phyloP scores from a whole-genome alignment of 1,140 invertebrate genomes.

The Rhynchophorus ferrugineus region DNA sequence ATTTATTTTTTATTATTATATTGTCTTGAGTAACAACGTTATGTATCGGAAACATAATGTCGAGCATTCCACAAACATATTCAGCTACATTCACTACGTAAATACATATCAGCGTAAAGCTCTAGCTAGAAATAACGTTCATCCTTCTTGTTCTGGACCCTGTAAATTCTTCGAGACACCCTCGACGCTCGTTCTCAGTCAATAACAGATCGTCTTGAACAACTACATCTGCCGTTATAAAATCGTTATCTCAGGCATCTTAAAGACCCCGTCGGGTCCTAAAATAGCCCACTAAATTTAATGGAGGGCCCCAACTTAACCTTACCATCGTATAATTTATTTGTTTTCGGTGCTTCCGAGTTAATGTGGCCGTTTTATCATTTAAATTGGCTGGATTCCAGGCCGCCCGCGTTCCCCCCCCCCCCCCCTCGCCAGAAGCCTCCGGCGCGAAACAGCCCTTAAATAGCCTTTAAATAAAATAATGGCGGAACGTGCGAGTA shows the following conservation, averaged over 20 bases:
- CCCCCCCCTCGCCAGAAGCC: neutral
- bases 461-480: conserved; percentile 17
- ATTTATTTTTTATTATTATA: too few relatives aligned
- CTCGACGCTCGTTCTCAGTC: too few relatives aligned
- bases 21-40: too few relatives aligned
- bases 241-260: neutral
- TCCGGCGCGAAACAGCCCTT: conserved; percentile 12
- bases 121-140: too few relatives aligned
- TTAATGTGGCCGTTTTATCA: conserved; percentile 20
- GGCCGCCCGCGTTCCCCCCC: too few relatives aligned
- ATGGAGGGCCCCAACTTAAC: conserved; percentile 14
- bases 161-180: too few relatives aligned
- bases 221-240: too few relatives aligned
- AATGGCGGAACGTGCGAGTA: conserved; percentile 8
- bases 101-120: too few relatives aligned
- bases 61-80: too few relatives aligned
- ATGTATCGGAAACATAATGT: too few relatives aligned
- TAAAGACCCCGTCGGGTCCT: neutral
- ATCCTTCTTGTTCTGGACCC: too few relatives aligned
- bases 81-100: too few relatives aligned
- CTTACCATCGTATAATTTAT: conserved; percentile 18
- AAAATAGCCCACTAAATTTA: conserved; percentile 5
- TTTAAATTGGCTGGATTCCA: conserved; percentile 23
- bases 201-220: neutral
- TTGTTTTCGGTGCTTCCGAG: conserved; percentile 19